Evolutionary conservation across 2,888 invertebrate species (phyloP).

Genomic region (Mantis religiosa): DNA sequence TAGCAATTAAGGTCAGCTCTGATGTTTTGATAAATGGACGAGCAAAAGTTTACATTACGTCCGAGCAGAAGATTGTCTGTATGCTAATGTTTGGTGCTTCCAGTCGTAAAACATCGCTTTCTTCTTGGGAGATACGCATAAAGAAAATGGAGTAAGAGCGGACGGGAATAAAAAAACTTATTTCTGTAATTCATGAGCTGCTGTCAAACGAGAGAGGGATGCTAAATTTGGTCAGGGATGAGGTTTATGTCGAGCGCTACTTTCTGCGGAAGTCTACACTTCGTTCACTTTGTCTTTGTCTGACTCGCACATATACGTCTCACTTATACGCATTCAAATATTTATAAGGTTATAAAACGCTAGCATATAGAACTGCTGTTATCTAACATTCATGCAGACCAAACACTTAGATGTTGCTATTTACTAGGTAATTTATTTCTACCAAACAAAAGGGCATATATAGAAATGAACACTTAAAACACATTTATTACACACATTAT

Average conservation of each 20-base stretch:
- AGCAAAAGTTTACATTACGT: not conserved
- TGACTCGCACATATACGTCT: no score
- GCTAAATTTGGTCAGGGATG: not conserved
- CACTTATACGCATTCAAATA: no score
- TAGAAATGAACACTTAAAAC: no score
- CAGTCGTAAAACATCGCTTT: not conserved
- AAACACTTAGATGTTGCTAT: no score
- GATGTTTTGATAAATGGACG: not conserved
- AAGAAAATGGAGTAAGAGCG: not conserved
- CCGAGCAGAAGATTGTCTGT: not conserved
- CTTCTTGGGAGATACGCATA: not conserved
- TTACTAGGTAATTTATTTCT: no score
- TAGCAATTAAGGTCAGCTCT: not conserved
- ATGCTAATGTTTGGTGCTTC: not conserved
- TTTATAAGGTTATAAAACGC: no score
- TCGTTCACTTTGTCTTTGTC: no score
- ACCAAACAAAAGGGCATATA: no score
- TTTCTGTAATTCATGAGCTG: not conserved
- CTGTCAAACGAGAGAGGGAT: not conserved
- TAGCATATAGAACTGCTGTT: no score
- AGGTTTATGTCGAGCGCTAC: not conserved
- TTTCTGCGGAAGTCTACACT: not conserved
- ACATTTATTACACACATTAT: no score
- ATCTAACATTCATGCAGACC: no score
- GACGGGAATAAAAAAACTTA: not conserved